Conservation (phyloP, 2,888 invertebrate species). For the Euphydryas editha region DNA sequence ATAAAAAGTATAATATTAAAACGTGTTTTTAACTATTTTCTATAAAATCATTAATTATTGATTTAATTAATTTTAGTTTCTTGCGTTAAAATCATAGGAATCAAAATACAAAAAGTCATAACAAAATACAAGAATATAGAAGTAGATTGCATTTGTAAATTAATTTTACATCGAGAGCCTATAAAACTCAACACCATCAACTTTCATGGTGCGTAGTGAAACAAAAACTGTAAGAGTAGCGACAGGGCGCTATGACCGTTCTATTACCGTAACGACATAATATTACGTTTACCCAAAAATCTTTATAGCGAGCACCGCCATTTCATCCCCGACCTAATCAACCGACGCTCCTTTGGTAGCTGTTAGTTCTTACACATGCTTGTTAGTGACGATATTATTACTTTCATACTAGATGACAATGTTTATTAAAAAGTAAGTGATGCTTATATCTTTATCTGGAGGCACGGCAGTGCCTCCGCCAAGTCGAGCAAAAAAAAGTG, state of each 20-base stretch:
- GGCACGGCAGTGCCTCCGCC: too few relatives aligned
- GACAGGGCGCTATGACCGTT: conserved; percentile 52
- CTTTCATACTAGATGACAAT: conserved; percentile 13
- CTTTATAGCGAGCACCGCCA: conserved; percentile 69
- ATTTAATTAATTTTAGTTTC: too few relatives aligned
- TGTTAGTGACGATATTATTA: conserved; percentile 48
- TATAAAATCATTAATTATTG: too few relatives aligned
- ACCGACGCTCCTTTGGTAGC: conserved; percentile 58
- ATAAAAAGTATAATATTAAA: not conserved
- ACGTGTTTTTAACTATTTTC: not conserved
- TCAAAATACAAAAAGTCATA: too few relatives aligned
- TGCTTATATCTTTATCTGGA: not conserved
- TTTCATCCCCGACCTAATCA: conserved; percentile 73
- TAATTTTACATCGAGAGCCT: not conserved
- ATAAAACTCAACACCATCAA: conserved; percentile 12
- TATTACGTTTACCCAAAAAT: conserved; percentile 81
- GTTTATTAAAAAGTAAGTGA: not conserved
- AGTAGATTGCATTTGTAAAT: not conserved
- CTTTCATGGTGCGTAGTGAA: conserved; percentile 13
- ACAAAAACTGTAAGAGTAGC: conserved; percentile 27
- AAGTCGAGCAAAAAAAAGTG: too few relatives aligned
- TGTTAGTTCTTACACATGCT: conserved; percentile 45
- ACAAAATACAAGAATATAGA: not conserved
- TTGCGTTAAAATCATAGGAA: too few relatives aligned
- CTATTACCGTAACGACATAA: conserved; percentile 79